phyloP scores from a whole-genome alignment of 2,113 vertebrate species.

The Campylomormyrus tamandua region DNA sequence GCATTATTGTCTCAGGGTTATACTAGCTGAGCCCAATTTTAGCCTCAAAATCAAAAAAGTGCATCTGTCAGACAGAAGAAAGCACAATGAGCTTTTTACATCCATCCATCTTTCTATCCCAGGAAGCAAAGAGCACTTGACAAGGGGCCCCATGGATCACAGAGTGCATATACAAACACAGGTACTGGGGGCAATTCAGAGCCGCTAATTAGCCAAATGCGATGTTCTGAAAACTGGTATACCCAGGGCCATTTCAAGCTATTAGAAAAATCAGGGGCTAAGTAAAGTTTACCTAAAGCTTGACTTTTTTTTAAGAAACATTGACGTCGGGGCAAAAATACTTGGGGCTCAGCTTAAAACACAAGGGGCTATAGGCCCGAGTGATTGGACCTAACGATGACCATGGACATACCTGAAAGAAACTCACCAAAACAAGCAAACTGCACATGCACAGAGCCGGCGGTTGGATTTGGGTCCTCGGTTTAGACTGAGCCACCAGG shows the following conservation, averaged over 20 bases:
- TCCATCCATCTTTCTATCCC: not conserved
- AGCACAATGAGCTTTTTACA: not conserved
- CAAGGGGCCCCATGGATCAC: not conserved
- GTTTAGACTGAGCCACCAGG: not conserved
- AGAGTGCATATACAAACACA: not conserved
- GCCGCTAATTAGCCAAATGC: not conserved
- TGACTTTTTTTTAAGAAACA: not conserved
- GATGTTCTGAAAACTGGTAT: not conserved
- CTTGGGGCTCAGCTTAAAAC: not conserved
- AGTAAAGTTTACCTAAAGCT: not conserved
- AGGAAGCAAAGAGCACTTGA: not conserved
- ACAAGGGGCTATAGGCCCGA: not conserved
- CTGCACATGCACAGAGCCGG: not conserved
- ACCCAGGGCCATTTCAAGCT: not conserved
- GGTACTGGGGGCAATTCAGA: not conserved
- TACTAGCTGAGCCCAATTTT: not conserved
- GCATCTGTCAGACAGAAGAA: not conserved
- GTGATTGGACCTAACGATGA: not conserved
- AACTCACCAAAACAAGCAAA: not conserved
- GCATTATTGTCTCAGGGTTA: not conserved
- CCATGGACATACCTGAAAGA: not conserved
- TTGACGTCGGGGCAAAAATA: not conserved
- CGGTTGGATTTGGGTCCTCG: not conserved
- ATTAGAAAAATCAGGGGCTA: not conserved
- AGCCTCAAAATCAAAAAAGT: not conserved